phyloP scores from a whole-genome alignment of 2,113 vertebrate species.

The Turdus rufiventris region DNA sequence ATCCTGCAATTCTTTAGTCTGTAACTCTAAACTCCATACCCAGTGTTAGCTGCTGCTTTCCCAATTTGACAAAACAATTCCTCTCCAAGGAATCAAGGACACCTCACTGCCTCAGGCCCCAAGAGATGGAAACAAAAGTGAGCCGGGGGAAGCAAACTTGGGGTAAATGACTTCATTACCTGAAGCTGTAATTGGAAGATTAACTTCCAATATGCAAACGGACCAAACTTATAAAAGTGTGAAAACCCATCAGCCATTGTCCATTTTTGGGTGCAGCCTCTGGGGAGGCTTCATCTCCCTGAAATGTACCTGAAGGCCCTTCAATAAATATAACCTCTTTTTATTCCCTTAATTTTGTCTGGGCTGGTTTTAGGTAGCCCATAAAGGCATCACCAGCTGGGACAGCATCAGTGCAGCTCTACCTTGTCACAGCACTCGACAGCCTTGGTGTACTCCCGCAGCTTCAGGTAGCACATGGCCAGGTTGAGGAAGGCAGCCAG shows the following conservation, averaged over 20 bases:
- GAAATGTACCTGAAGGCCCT: not conserved
- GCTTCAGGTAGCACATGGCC: constrained; percentile 90
- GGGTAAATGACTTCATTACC: not conserved
- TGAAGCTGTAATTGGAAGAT: not conserved
- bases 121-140: not conserved
- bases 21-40: fast-evolving
- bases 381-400: not conserved
- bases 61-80: not conserved
- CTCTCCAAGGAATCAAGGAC: not conserved
- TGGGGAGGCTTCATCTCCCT: not conserved
- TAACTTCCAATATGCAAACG: not conserved
- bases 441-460: constrained; percentile 82
- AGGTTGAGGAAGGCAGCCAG: constrained; percentile 90
- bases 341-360: not conserved
- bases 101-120: not conserved
- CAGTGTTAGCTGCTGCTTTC: not conserved
- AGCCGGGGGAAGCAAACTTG: not conserved
- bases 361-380: not conserved
- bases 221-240: not conserved
- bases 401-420: not conserved
- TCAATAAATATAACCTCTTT: not conserved
- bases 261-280: not conserved
- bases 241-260: fast-evolving
- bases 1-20: not conserved
- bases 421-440: constrained; percentile 96